Percentiles rank a stretch among this genome's conserved stretches.
phyloP scores from a whole-genome alignment of 2,113 vertebrate species.

The Corynorhinus townsendii region DNA sequence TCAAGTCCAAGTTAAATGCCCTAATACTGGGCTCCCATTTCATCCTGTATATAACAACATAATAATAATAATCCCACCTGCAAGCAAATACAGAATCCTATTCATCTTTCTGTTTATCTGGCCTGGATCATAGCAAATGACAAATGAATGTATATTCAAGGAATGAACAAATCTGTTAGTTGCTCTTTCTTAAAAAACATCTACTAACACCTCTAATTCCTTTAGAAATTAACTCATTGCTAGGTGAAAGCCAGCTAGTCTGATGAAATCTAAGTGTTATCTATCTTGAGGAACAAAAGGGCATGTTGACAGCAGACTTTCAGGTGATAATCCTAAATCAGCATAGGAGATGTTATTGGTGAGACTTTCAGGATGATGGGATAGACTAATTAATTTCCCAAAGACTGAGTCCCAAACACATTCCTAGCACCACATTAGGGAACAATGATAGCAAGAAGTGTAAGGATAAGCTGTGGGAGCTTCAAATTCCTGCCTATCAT shows the following conservation, averaged over 20 bases:
- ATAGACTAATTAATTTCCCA: not conserved
- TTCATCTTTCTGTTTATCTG: not conserved
- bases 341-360: not conserved
- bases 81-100: not conserved
- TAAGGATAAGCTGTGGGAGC: not conserved
- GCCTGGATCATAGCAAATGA: not conserved
- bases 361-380: not conserved
- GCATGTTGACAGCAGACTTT: not conserved
- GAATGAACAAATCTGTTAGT: not conserved
- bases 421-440: not conserved
- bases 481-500: not conserved
- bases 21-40: not conserved
- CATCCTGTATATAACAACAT: not conserved
- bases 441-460: not conserved
- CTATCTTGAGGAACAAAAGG: not conserved
- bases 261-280: not conserved
- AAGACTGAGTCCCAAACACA: not conserved
- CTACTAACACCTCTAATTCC: not conserved
- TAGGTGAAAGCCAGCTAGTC: not conserved
- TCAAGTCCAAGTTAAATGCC: not conserved
- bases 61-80: not conserved
- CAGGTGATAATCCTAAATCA: not conserved
- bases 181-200: slow-evolving; percentile 14
- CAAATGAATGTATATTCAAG: not conserved
- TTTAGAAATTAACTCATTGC: not conserved